Percentiles rank a stretch among this genome's conserved stretches.
Conservation (phyloP, 2,888 invertebrate genomes). For the Lobophora halterata region DNA sequence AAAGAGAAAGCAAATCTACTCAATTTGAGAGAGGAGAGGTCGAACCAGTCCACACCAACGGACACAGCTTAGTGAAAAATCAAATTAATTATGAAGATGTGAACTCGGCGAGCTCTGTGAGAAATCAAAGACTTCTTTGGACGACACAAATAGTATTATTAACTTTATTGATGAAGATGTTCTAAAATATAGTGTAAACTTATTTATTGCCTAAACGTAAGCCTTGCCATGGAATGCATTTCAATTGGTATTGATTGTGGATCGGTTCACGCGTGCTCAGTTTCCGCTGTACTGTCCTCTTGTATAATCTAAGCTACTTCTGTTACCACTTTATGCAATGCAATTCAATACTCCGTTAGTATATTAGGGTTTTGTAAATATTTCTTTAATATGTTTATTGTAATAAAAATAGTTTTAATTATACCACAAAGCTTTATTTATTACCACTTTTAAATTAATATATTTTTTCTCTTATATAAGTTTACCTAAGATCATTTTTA, state of each 20-base stretch:
- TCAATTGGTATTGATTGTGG: conserved; percentile 42
- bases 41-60: conserved; percentile 45
- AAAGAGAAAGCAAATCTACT: conserved; percentile 57
- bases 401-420: conserved; percentile 51
- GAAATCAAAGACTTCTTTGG: conserved; percentile 33
- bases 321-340: conserved; percentile 67
- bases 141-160: conserved; percentile 47
- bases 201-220: conserved; percentile 72
- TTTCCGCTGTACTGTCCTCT: conserved; percentile 20
- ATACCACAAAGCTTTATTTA: conserved; percentile 36
- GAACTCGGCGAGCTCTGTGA: conserved; percentile 26
- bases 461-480: background rate
- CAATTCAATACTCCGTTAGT: conserved; percentile 74
- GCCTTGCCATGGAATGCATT: conserved; percentile 76
- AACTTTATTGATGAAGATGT: conserved; percentile 43
- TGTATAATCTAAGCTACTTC: conserved; percentile 39
- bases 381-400: conserved; percentile 47
- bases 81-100: conserved; percentile 53
- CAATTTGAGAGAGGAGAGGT: conserved; percentile 56
- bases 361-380: conserved; percentile 72
- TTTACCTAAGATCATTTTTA: too few relatives aligned
- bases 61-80: conserved; percentile 47
- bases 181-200: conserved; percentile 53
- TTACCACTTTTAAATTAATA: too few relatives aligned
- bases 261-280: conserved; percentile 40